Evolutionary conservation across 2,113 vertebrate species (phyloP), one percentile per base, ranked within the genome.

Genomic region (Perca schrenkii): DNA sequence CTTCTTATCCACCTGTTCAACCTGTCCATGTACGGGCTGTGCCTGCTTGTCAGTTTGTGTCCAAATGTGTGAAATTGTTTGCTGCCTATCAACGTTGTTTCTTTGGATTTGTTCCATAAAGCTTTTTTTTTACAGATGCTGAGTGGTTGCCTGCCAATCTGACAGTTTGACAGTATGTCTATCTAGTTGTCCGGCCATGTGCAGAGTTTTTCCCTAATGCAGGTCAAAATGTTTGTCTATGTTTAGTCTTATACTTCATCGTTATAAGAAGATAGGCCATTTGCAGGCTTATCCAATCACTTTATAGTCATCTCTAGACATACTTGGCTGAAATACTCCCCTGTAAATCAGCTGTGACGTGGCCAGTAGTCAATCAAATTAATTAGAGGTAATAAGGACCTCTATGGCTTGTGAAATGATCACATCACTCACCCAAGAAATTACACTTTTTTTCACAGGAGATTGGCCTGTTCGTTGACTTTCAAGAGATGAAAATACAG

Each of bases 331-430:
- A 57, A n/a, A 56, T 19, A 14, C 16, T 71, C 21, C 5, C 2
- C 31, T 25, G 13, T 65, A 52, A 79, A 53, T 74, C 63, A 58
- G 74, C 74, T 71, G 47, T 49, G 50, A 71, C 16, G n/a, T 15
- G 14, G 34, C 56, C 64, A 62, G 64, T 5, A 61, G 64, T 83
- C 62, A 76, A 25, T 79, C 28, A 79, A 60, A 63, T 65, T 49
- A 84, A 75, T 67, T 40, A 62, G 40, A 63, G 11, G 43, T 49
- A 68, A 84, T 82, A 64, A 83, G 50, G 28, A 63, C 43, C 53
- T 71, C 28, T 70, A 74, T 71, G 84, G 72, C 16, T 49, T 77
- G 74, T 77, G 71, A 82, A 84, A 75, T 72, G 4, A 73, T 73
- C n/a, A 53, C 17, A 66, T 78, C 54, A 73, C 52, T 86, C 50